Percentiles rank a stretch among this genome's conserved stretches.
phyloP scores from a whole-genome alignment of 1,140 invertebrate species.

The Liolophura sinensis region DNA sequence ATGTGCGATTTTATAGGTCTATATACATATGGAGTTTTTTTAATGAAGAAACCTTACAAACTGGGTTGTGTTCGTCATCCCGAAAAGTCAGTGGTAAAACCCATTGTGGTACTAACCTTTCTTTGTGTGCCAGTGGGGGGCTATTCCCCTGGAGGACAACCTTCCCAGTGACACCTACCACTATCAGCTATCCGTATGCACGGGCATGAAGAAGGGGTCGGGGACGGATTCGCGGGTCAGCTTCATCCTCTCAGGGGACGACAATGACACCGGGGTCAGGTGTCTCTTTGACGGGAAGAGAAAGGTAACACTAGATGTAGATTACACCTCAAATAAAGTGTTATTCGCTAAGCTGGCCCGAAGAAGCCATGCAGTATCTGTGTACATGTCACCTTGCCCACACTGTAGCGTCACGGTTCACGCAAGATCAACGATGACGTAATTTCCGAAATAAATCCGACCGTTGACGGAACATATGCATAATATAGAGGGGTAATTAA shows the following conservation, averaged over 20 bases:
- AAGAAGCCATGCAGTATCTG: no score
- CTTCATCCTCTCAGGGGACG: conserved; percentile 56
- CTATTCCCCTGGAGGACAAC: conserved; percentile 56
- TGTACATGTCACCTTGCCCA: no score
- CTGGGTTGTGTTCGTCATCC: background rate
- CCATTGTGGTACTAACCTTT: background rate
- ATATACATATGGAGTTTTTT: no score
- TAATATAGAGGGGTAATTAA: no score
- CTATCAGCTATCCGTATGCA: conserved; percentile 56
- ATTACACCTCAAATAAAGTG: no score
- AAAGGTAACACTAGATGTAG: conserved; percentile 31
- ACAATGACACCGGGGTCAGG: conserved; percentile 51
- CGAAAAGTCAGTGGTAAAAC: background rate
- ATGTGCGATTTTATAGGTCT: no score
- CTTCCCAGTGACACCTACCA: conserved; percentile 55
- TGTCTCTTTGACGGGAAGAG: conserved; percentile 49
- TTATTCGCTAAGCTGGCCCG: no score
- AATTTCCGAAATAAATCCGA: no score
- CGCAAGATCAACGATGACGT: no score
- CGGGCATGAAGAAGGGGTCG: conserved; percentile 49
- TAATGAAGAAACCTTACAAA: no score
- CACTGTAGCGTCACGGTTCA: no score
- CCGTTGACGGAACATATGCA: no score
- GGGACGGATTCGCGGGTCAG: conserved; percentile 53
- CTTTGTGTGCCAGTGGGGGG: conserved; percentile 46